Evolutionary conservation across 2,797 vertebrate genomes (phyloP), one percentile per base, ranked within the genome.

Genomic region (Emydoidea blandingii): DNA sequence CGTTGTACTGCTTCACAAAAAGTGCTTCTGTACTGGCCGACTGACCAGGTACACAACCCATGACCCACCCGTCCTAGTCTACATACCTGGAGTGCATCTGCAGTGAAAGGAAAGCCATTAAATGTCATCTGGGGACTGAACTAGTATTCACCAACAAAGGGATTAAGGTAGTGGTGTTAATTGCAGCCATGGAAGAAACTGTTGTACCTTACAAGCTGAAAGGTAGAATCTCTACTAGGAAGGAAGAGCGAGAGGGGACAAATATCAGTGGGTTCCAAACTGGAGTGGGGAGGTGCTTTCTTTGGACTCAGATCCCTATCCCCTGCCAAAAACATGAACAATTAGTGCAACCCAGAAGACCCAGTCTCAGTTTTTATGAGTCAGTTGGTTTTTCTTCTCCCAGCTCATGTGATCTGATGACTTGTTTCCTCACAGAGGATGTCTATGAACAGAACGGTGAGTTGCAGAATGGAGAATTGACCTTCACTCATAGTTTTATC

Each of bases 401-500:
- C 78, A 59, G 65, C 89, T 92, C 94, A 80, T 8, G 62, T 93
- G 93, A 72, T 76, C 59, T 62, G 78, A 15, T 29, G 95, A 84
- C 53, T 90, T 50, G 54, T 15, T 62, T 89, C 78, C 74, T 80
- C 84, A 72, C 81, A 7, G 34, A 85, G 95, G 57, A 88, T 68
- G 68, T 49, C 92, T 95, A 47, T 54, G 88, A 88, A 59, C 83
- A 87, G 83, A 34, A 74, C 6, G 37, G 86, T 52, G 89, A 94
- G 92, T 92, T 95, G 93, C 97, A 97, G 81, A 96, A 91, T 27
- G 81, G 54, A 87, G 79, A 87, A 19, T 87, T 95, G 96, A 90
- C 95, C 96, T 96, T 97, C 97, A 97, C 87, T 97, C 94, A 92
- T 86, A 96, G 89, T 95, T 95, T 78, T 87, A 91, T 90, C 85